Conservation (phyloP, 2,113 vertebrate genomes). For the Elanus axillaris region DNA sequence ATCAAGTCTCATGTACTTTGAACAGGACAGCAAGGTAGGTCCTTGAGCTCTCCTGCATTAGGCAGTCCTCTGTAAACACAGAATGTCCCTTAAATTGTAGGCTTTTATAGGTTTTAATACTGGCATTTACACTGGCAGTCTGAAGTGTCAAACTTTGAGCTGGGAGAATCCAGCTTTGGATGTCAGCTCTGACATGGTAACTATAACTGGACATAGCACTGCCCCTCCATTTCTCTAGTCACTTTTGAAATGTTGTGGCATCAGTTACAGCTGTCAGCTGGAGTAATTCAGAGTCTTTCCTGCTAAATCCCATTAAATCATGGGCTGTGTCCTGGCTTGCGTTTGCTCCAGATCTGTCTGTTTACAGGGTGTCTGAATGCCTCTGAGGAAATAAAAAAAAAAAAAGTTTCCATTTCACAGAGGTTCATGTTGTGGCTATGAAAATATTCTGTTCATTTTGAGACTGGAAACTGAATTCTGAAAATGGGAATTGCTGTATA, state of each 20-base stretch:
- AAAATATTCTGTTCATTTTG: not conserved
- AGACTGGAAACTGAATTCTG: not conserved
- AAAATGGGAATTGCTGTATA: not conserved
- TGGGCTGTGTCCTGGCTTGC: not conserved
- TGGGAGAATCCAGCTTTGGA: not conserved
- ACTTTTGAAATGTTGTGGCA: not conserved
- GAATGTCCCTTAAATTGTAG: not conserved
- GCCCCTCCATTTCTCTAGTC: not conserved
- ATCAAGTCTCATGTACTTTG: not conserved
- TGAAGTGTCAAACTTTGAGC: not conserved
- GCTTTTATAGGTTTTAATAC: not conserved
- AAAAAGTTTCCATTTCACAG: not conserved
- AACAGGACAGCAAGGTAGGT: not conserved
- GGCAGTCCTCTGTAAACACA: not conserved
- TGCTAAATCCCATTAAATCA: not conserved
- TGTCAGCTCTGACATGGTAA: not conserved
- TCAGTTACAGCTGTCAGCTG: not conserved
- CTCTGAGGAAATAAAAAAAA: not conserved
- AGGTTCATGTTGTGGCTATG: not conserved
- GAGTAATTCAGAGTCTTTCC: not conserved
- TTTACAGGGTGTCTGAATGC: not conserved
- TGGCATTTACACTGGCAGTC: not conserved
- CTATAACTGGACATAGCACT: accelerated
- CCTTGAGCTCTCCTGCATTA: not conserved
- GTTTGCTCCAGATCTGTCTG: not conserved